A percentile compares a stretch with the other conserved stretches of the same genome.
Evolutionary conservation across 2,888 invertebrate genomes (phyloP).

Genomic region (Orchestes rusci): DNA sequence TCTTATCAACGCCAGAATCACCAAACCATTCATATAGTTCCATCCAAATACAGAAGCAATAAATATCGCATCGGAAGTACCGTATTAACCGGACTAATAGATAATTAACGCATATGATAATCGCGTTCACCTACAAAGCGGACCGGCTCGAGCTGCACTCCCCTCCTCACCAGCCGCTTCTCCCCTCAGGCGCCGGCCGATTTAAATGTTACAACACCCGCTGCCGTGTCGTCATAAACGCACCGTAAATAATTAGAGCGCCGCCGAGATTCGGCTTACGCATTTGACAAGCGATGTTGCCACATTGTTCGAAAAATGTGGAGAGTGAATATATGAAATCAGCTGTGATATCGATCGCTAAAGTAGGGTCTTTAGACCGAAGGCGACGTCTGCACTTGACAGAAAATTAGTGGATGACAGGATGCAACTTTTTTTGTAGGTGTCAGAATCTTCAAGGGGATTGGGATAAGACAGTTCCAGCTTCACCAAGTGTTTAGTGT

Average conservation of each 20-base stretch:
- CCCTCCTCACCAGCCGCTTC: constrained; percentile 10
- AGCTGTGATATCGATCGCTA: no score
- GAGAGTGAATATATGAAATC: no score
- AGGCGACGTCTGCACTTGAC: no score
- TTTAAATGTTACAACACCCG: constrained; percentile 26
- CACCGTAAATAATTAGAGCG: constrained; percentile 43
- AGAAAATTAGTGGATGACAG: not conserved
- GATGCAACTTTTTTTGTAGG: not conserved
- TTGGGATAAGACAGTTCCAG: no score
- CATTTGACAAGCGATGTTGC: constrained; percentile 19
- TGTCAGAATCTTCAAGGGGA: no score
- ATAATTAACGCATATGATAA: constrained; percentile 24
- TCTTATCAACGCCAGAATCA: no score
- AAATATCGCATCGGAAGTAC: constrained; percentile 22
- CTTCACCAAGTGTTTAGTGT: no score
- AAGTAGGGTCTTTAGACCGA: no score
- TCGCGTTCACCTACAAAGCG: constrained; percentile 24
- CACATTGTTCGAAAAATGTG: not conserved
- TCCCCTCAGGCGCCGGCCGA: constrained; percentile 21
- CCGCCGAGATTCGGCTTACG: constrained; percentile 35
- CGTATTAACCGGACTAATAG: constrained; percentile 21
- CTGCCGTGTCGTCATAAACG: constrained; percentile 35
- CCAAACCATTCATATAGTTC: no score
- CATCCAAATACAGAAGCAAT: no score
- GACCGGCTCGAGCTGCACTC: constrained; percentile 4